These are phyloP conservation scores for Dendropsophus ebraccatus DNA, from an alignment of 2,113 vertebrate genomes.

Conservation along the genomic window DNA sequence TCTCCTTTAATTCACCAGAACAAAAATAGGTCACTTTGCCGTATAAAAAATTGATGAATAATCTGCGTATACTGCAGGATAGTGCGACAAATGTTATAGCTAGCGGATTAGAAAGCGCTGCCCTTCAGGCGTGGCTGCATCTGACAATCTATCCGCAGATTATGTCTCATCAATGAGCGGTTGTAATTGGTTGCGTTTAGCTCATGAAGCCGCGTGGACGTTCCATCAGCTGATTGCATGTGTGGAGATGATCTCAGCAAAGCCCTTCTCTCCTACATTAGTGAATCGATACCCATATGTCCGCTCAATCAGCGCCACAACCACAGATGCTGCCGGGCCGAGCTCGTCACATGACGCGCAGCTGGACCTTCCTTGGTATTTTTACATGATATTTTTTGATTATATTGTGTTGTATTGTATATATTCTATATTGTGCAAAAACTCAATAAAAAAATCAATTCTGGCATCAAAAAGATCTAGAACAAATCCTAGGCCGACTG, in stretches of 20 bases:
- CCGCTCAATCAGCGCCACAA: background rate
- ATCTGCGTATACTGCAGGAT: background rate
- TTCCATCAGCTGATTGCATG: constrained; percentile 40
- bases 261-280: constrained; percentile 32
- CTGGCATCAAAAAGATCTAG: too few species aligned
- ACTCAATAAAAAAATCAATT: too few species aligned
- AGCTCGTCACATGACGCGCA: background rate
- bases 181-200: constrained; percentile 27
- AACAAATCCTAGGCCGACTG: too few species aligned
- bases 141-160: constrained; percentile 32
- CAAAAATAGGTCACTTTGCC: constrained; percentile 13
- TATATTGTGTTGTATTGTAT: too few species aligned
- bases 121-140: background rate
- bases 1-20: too few species aligned
- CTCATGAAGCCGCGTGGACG: background rate
- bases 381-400: too few species aligned
- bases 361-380: background rate
- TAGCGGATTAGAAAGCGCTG: background rate
- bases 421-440: too few species aligned
- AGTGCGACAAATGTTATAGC: background rate
- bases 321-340: background rate
- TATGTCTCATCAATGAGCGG: constrained; percentile 17
- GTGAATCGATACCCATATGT: constrained; percentile 10
- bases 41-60: constrained; percentile 10
- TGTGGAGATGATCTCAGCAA: constrained; percentile 34